Evolutionary conservation across 2,113 vertebrate genomes (phyloP).

Genomic region (Tretioscincus oriximinensis): DNA sequence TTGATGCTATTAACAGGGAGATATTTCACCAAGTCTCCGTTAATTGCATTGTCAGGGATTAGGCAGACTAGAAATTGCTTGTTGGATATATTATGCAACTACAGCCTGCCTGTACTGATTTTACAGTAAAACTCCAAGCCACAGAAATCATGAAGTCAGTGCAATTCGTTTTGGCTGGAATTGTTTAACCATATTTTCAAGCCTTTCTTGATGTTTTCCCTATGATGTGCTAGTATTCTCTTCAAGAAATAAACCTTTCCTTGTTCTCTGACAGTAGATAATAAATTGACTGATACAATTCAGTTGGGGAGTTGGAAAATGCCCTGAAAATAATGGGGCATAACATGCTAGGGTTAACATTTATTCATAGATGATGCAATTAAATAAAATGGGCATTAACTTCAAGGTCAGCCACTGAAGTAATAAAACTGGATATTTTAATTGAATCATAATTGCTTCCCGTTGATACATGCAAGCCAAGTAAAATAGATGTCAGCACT

Average conservation of each 20-base stretch:
- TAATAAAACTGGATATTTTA: slow-evolving; percentile 80
- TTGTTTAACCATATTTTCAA: slow-evolving; percentile 57
- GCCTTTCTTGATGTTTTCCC: slow-evolving; percentile 55
- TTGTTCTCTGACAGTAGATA: slow-evolving; percentile 63
- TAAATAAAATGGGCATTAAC: slow-evolving; percentile 79
- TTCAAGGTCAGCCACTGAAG: slow-evolving; percentile 82
- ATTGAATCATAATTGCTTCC: slow-evolving; percentile 81
- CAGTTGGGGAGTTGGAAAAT: slow-evolving; percentile 70
- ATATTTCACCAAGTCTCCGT: slow-evolving; percentile 36
- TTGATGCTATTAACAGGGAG: neutral
- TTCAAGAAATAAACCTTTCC: slow-evolving; percentile 65
- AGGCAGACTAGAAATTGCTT: slow-evolving; percentile 51
- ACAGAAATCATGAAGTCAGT: slow-evolving; percentile 44
- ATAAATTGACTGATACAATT: slow-evolving; percentile 70
- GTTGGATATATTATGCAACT: slow-evolving; percentile 45
- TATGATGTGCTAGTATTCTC: slow-evolving; percentile 34
- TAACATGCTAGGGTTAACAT: slow-evolving; percentile 78
- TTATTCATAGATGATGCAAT: slow-evolving; percentile 78
- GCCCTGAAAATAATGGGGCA: slow-evolving; percentile 77
- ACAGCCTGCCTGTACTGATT: slow-evolving; percentile 58
- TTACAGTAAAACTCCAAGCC: slow-evolving; percentile 56
- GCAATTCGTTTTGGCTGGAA: slow-evolving; percentile 44
- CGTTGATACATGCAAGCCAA: slow-evolving; percentile 78
- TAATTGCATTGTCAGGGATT: slow-evolving; percentile 52
- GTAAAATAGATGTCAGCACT: slow-evolving; percentile 75